phyloP scores from a whole-genome alignment of 2,888 invertebrate species.

The Margaritifera margaritifera region DNA sequence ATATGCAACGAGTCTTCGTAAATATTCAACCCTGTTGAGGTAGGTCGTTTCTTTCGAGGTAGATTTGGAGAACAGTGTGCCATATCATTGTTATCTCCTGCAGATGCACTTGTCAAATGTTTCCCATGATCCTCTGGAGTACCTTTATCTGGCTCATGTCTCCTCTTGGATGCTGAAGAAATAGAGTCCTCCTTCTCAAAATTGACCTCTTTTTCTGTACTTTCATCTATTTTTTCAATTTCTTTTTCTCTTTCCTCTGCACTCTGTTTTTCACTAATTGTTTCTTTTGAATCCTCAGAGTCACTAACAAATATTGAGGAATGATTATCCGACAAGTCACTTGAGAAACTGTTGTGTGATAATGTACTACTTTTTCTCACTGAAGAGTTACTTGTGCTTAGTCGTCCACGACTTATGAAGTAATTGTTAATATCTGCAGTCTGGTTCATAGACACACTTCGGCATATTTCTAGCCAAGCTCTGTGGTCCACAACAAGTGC shows the following conservation, averaged over 20 bases:
- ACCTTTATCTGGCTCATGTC: slow-evolving; percentile 24
- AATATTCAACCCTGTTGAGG: slow-evolving; percentile 50
- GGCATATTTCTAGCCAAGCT: slow-evolving; percentile 83
- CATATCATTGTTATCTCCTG: slow-evolving; percentile 5
- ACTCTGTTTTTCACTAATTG: slow-evolving; percentile 78
- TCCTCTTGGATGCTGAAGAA: slow-evolving; percentile 29
- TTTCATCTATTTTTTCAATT: slow-evolving; percentile 45
- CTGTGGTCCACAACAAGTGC: slow-evolving; percentile 89
- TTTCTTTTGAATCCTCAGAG: slow-evolving; percentile 64
- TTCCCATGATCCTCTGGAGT: slow-evolving; percentile 1
- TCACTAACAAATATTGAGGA: slow-evolving; percentile 54
- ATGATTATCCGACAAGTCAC: slow-evolving; percentile 45
- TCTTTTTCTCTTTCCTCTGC: slow-evolving; percentile 76
- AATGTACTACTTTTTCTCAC: slow-evolving; percentile 19
- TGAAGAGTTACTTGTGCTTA: slow-evolving; percentile 21
- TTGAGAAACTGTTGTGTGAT: slow-evolving; percentile 49
- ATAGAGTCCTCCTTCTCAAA: slow-evolving; percentile 46
- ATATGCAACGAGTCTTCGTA: slow-evolving; percentile 65
- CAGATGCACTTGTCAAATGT: slow-evolving; percentile 7
- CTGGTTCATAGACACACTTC: slow-evolving; percentile 47
- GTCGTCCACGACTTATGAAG: slow-evolving; percentile 47
- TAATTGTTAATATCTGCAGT: slow-evolving; percentile 52
- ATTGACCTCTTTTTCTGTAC: slow-evolving; percentile 52
- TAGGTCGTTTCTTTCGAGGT: slow-evolving; percentile 59
- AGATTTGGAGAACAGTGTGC: slow-evolving; percentile 9